Percentiles rank a stretch among this genome's conserved stretches.
phyloP scores from a whole-genome alignment of 2,888 invertebrate genomes.

The Spilarctia lutea region DNA sequence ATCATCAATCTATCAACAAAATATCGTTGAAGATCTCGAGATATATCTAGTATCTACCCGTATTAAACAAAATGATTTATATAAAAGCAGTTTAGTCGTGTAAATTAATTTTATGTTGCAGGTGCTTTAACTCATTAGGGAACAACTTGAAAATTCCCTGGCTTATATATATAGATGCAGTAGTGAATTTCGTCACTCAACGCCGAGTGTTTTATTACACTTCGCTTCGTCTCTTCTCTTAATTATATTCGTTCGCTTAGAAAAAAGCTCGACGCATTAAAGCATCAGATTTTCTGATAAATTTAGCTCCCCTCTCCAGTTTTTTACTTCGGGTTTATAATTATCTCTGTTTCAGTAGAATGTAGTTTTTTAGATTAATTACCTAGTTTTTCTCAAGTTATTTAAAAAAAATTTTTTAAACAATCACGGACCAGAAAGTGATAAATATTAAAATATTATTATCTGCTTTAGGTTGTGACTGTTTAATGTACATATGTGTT shows the following conservation, averaged over 20 bases:
- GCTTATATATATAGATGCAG: constrained; percentile 58
- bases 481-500: no score
- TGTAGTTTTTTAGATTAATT: constrained; percentile 16
- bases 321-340: constrained; percentile 52
- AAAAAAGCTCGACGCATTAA: constrained; percentile 71
- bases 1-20: constrained; percentile 20
- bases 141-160: constrained; percentile 58
- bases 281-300: constrained; percentile 82
- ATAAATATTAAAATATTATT: neutral
- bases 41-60: constrained; percentile 36
- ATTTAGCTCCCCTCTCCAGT: constrained; percentile 74
- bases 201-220: constrained; percentile 81
- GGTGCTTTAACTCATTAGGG: constrained; percentile 69
- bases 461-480: neutral
- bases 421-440: neutral
- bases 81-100: constrained; percentile 36
- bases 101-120: constrained; percentile 51
- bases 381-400: constrained; percentile 3
- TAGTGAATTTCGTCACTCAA: constrained; percentile 74
- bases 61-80: constrained; percentile 47
- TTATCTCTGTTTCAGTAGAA: constrained; percentile 33
- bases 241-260: constrained; percentile 80
- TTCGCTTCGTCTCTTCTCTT: constrained; percentile 75
- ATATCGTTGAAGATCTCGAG: constrained; percentile 18
- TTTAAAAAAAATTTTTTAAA: neutral